phyloP scores from a whole-genome alignment of 2,888 invertebrate genomes.

The Acleris holmiana region DNA sequence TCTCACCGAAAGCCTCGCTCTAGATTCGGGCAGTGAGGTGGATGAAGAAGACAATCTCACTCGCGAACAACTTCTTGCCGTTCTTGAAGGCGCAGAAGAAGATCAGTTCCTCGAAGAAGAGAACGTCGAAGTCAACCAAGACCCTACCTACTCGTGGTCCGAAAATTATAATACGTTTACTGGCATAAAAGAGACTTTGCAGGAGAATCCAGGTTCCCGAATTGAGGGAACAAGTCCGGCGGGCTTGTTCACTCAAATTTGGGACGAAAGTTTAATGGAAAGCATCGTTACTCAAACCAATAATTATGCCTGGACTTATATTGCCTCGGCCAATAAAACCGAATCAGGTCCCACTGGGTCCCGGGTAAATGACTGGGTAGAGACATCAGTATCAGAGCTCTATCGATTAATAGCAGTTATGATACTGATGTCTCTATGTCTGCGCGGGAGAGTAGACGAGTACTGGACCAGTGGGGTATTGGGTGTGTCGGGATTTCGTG shows the following conservation, averaged over 20 bases:
- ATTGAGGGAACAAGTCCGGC: conserved; percentile 1
- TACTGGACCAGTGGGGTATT: background rate
- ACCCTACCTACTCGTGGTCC: background rate
- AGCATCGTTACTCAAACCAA: background rate
- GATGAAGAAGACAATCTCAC: background rate
- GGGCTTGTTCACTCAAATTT: background rate
- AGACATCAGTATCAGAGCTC: conserved; percentile 11
- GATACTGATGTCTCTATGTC: conserved; percentile 9
- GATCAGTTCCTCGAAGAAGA: background rate
- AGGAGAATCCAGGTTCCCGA: background rate
- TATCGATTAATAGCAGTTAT: conserved; percentile 9
- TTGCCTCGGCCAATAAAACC: background rate
- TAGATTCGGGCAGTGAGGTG: background rate
- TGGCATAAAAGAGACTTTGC: background rate
- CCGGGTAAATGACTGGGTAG: background rate
- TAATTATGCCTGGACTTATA: background rate
- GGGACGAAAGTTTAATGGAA: background rate
- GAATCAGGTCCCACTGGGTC: background rate
- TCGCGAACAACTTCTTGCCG: background rate
- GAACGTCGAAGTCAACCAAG: background rate
- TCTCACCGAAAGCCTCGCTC: background rate
- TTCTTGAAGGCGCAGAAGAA: background rate
- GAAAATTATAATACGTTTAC: background rate
- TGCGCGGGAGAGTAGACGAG: background rate
- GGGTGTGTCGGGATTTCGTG: background rate